These are phyloP conservation scores for Callocephalon fimbriatum DNA, from an alignment of 2,113 vertebrate genomes.

Conservation along the genomic window DNA sequence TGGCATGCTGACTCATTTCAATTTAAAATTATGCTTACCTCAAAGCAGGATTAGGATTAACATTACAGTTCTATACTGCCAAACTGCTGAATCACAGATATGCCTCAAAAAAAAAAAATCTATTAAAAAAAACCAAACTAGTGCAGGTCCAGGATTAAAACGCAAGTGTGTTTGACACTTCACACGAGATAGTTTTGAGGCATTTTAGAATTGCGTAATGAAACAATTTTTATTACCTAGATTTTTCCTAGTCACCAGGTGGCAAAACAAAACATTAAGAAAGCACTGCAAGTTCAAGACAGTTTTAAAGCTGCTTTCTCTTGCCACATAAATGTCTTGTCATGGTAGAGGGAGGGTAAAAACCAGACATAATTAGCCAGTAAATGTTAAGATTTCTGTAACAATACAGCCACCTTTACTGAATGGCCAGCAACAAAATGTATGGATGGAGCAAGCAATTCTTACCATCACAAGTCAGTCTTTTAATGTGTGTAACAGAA, in stretches of 20 bases:
- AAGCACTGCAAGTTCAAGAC: neutral
- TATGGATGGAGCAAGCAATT: neutral
- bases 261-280: neutral
- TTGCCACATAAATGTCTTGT: neutral
- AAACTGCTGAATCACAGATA: neutral
- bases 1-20: neutral
- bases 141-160: neutral
- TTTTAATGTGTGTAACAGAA: neutral
- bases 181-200: neutral
- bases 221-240: neutral
- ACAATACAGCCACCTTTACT: neutral
- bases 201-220: neutral
- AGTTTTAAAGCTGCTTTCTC: neutral
- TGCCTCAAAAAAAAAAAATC: neutral
- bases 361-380: neutral
- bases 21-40: neutral
- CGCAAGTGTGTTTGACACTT: neutral
- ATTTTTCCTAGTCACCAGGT: neutral
- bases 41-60: neutral
- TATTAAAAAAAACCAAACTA: neutral
- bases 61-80: neutral
- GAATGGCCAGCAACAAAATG: neutral
- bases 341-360: neutral
- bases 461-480: too few relatives aligned
- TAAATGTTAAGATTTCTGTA: neutral